Conservation (phyloP, 2,888 invertebrate species). For the Idaea dimidiata region DNA sequence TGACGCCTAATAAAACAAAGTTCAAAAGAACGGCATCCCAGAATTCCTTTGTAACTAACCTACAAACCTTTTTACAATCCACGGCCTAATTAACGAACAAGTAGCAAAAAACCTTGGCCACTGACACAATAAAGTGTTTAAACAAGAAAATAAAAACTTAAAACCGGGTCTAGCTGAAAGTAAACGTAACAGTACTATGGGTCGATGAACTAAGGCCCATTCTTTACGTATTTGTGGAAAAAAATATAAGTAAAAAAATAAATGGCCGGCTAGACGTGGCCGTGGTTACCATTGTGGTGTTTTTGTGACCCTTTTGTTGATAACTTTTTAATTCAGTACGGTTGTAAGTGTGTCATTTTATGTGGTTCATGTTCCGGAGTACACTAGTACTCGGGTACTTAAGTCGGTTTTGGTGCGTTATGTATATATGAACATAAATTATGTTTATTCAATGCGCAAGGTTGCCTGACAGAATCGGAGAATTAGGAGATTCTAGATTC, state of each 20-base stretch:
- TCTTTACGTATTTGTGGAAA: slow-evolving; percentile 47
- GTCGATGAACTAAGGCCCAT: slow-evolving; percentile 48
- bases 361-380: background rate
- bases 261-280: slow-evolving; percentile 11
- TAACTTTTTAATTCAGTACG: background rate
- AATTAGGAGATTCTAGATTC: too few relatives aligned
- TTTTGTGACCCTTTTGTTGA: background rate
- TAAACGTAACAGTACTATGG: slow-evolving; percentile 58
- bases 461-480: too few relatives aligned
- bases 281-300: slow-evolving; percentile 4
- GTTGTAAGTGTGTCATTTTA: background rate
- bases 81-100: background rate
- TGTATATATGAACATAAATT: too few relatives aligned
- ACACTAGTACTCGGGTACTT: too few relatives aligned
- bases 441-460: too few relatives aligned
- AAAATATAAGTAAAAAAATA: slow-evolving; percentile 35
- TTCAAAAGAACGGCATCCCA: background rate
- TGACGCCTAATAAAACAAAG: background rate
- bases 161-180: slow-evolving; percentile 51
- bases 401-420: too few relatives aligned
- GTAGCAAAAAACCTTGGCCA: background rate
- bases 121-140: background rate
- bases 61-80: background rate
- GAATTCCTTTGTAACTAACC: slow-evolving; percentile 3
- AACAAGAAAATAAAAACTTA: slow-evolving; percentile 9